These are phyloP conservation scores for Taeniopygia guttata DNA, from an alignment of 2,797 vertebrate genomes.

Conservation along the genomic window DNA sequence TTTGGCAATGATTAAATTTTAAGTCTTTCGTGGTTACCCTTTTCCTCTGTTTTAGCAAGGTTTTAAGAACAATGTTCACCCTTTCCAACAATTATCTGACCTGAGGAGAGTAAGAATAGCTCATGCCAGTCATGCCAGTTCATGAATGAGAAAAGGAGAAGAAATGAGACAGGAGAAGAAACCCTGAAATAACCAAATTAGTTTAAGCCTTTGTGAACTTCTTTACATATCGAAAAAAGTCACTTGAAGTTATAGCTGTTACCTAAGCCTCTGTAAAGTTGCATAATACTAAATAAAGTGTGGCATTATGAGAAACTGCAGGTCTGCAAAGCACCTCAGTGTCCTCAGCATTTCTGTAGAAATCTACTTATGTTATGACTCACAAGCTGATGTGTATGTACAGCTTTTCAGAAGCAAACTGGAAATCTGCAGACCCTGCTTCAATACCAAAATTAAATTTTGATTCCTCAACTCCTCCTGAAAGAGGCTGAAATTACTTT, in stretches of 20 bases:
- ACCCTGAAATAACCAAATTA: not conserved
- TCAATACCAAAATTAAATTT: not conserved
- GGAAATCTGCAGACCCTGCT: not conserved
- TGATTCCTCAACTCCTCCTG: not conserved
- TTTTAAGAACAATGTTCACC: not conserved
- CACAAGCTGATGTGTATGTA: not conserved
- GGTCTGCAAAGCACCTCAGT: not conserved
- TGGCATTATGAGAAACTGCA: not conserved
- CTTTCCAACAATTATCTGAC: not conserved
- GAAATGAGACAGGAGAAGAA: slow-evolving; percentile 10
- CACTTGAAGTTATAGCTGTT: not conserved
- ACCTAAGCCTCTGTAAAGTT: not conserved
- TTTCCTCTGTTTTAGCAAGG: slow-evolving; percentile 1
- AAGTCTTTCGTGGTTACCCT: not conserved
- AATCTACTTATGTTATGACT: not conserved
- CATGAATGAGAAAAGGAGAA: not conserved
- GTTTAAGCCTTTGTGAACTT: slow-evolving; percentile 1
- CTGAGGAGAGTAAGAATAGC: not conserved
- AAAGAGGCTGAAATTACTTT: not conserved
- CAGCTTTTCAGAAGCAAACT: not conserved
- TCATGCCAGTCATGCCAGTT: not conserved
- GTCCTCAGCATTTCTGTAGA: not conserved
- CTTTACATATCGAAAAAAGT: not conserved
- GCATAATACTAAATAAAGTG: not conserved
- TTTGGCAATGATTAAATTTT: not conserved